Conservation (phyloP, 2,797 vertebrate species). For the Lagorchestes hirsutus region DNA sequence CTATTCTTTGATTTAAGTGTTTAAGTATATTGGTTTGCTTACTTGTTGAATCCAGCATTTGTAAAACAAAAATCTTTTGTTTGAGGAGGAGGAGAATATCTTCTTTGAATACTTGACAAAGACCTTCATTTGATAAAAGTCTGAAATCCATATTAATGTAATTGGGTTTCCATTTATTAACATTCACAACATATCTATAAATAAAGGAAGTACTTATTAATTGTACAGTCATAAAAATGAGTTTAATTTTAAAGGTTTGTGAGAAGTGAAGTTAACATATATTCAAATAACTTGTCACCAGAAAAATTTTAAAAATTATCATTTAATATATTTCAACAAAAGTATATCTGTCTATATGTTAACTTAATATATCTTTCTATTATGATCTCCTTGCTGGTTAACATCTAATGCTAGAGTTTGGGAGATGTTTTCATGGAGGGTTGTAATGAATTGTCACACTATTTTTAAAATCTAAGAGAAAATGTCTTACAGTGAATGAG, state of each 20-base stretch:
- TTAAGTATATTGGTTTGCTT: conserved; percentile 15
- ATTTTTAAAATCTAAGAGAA: conserved; percentile 53
- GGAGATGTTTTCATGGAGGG: conserved; percentile 10
- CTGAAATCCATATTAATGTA: conserved; percentile 24
- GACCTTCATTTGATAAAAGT: conserved; percentile 53
- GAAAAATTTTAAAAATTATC: conserved; percentile 34
- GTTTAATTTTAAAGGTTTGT: conserved; percentile 17
- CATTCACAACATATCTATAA: conserved; percentile 48
- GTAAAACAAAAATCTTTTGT: conserved; percentile 59
- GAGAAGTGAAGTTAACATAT: neutral
- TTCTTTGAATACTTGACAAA: conserved; percentile 39
- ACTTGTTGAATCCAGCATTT: neutral
- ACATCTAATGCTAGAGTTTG: conserved; percentile 41
- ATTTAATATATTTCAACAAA: conserved; percentile 26
- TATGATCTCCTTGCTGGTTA: conserved; percentile 1
- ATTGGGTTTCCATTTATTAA: conserved; percentile 19
- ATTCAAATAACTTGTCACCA: conserved; percentile 27
- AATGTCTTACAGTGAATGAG: conserved; percentile 26
- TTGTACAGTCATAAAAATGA: neutral
- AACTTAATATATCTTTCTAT: neutral
- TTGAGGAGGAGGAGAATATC: neutral
- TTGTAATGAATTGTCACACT: conserved; percentile 22
- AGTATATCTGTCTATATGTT: conserved; percentile 3
- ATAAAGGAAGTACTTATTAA: neutral
- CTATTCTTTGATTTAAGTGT: neutral